Evolutionary conservation across 2,797 vertebrate genomes (phyloP), one percentile per base, ranked within the genome.

Genomic region (Esox masquinongy): DNA sequence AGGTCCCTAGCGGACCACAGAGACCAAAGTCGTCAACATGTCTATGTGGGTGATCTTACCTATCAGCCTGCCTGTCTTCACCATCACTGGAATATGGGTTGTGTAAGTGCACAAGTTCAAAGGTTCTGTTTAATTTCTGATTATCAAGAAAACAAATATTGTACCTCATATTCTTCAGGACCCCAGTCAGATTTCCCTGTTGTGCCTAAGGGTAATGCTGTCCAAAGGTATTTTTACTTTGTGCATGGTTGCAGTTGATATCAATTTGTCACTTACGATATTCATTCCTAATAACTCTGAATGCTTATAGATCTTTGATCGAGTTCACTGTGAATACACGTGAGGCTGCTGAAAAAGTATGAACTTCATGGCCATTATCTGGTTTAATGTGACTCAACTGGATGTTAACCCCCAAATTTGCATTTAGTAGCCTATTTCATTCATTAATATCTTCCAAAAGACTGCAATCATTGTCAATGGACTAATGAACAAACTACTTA

Each of bases 31-130:
- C 59, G 36, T 68, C 77, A 79, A 82, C 85, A 96, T 96, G 96
- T 94, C 95, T 24, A 89, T 94, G 82, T 96, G 95, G 96, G 92
- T 91, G 83, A 88, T 96, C 80, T 91, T 96, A 76, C 96, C 96
- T 19, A 66, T 95, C 90, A 94, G 94, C 78, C 90, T 96, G 64
- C 94, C 95, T 0, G 92, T 94, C 88, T 90, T 95, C 84, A 95
- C 93, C 89, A 95, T 97, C 91, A 93, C 94, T 66, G 96, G 96
- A 75, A 95, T 96, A 91, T 96, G 96, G 95, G 92, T 96, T 12
- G 95, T 96, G 96, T 96, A 85, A 95, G 96, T 36, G 80, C 5
- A 51, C 17, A 29, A 29, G 6, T 26, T 26, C 1, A 70, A 6
- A 1, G 26, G 3, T 24, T 49, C n/a, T 50, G 47, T 50, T 47